phyloP scores from a whole-genome alignment of 2,888 invertebrate genomes.

The Plagodis dolabraria region DNA sequence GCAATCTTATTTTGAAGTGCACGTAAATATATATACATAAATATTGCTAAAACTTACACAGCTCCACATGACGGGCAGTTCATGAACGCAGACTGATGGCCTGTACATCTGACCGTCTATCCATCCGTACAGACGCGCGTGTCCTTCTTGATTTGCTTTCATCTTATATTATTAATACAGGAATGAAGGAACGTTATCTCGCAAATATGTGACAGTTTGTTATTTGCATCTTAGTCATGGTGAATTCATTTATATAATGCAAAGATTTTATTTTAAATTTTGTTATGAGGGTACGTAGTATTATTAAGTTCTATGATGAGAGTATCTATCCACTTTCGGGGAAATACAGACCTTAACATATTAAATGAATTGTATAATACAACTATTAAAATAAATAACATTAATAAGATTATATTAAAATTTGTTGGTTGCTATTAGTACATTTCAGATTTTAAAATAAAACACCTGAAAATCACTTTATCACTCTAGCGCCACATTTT shows the following conservation, averaged over 20 bases:
- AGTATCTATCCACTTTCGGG: no score
- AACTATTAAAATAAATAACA: no score
- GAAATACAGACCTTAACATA: no score
- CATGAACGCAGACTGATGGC: constrained; percentile 55
- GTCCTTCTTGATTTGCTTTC: constrained; percentile 28
- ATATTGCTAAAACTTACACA: constrained; percentile 40
- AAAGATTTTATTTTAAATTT: no score
- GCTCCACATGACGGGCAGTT: constrained; percentile 43
- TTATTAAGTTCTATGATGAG: no score
- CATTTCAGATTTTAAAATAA: constrained; percentile 3
- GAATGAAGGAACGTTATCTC: constrained; percentile 22
- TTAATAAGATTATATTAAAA: no score
- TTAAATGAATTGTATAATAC: no score
- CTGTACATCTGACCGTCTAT: constrained; percentile 53
- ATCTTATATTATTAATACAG: constrained; percentile 39
- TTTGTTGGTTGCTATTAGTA: no score
- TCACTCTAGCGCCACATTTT: constrained; percentile 17
- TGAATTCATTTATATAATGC: background rate
- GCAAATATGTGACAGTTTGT: background rate
- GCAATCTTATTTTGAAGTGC: background rate
- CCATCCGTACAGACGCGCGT: constrained; percentile 33
- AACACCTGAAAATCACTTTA: constrained; percentile 32
- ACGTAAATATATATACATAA: constrained; percentile 45
- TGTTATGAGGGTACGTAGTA: no score
- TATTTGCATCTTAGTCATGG: background rate